Base-by-base conservation (phyloP, 2,797 vertebrate genomes). In the Lateolabrax maculatus region DNA sequence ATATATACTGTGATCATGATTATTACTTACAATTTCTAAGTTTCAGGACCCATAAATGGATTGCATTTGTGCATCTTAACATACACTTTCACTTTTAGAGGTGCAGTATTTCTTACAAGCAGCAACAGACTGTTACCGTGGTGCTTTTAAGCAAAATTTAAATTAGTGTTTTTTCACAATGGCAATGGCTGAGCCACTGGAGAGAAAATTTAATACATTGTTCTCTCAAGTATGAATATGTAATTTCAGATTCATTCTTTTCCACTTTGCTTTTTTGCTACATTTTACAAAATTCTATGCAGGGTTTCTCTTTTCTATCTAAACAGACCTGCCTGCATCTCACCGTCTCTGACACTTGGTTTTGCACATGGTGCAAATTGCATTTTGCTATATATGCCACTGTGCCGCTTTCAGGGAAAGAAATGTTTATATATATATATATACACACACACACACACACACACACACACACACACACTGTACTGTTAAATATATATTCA, bases 301-400 rank as follows among this genome's bases (percentile, higher is more conserved):
- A 19, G 5, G 23, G 18, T 36, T 49, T 65, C 11, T 56, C 2
- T 67, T 9, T 36, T 66, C 23, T 25, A 10, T 53, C 8, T 23
- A 29, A 73, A 13, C 41, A 68, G 48, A 48, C 9, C 39, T 37
- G 10, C 15, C 25, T 23, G 46, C 31, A 53, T 53, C 16, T 2
- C 21, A 39, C 18, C 9, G 25, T 27, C 11, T n/a, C n/a, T n/a
- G 0, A 62, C 8, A 27, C 43, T 51, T 57, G 9, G 27, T 31
- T 62, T 48, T 44, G 3, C 37, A 34, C 1, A 0, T 46, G n/a
- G 29, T 49, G 18, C 29, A 69, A 52, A 25, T 29, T 10, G 13
- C 3, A 71, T 71, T 78, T 52, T 51, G 27, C 15, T 57, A n/a
- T 44, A 48, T 12, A 41, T 57, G 15, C 23, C 60, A 57, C 34